Conservation (phyloP, 2,113 vertebrate genomes). For the Heterochromis multidens region DNA sequence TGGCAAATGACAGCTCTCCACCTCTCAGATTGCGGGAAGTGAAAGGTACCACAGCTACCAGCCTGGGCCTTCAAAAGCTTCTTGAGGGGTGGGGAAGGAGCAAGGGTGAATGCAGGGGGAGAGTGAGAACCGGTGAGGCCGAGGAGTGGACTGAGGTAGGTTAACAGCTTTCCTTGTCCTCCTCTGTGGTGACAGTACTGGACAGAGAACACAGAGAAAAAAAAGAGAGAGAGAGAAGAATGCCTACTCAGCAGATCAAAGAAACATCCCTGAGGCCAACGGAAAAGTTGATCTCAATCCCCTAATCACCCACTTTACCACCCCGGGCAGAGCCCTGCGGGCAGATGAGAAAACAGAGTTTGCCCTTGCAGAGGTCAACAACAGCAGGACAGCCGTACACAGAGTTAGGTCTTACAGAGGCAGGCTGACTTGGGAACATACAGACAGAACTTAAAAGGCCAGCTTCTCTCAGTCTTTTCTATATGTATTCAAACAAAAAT, state of each 20-base stretch:
- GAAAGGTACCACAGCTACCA: constrained; percentile 62
- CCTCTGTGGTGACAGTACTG: constrained; percentile 16
- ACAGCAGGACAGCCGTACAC: neutral
- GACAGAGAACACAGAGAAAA: constrained; percentile 53
- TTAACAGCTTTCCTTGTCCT: constrained; percentile 68
- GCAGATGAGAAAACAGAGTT: constrained; percentile 22
- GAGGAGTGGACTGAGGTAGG: constrained; percentile 57
- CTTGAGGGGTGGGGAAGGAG: constrained; percentile 6
- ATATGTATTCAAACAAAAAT: neutral
- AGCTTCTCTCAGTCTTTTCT: neutral
- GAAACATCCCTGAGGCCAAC: constrained; percentile 42
- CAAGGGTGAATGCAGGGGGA: neutral
- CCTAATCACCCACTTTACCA: constrained; percentile 57
- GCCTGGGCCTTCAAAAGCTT: constrained; percentile 32
- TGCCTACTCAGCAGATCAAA: constrained; percentile 66
- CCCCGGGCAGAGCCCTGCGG: neutral
- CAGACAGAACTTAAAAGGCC: neutral
- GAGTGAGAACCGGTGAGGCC: constrained; percentile 8
- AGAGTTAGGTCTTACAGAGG: neutral
- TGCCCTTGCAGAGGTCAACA: constrained; percentile 33
- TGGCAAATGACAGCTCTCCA: constrained; percentile 87
- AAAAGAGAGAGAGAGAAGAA: constrained; percentile 34
- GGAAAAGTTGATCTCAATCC: constrained; percentile 57
- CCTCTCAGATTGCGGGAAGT: constrained; percentile 78
- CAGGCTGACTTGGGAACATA: neutral